A percentile compares a stretch with the other conserved stretches of the same genome.
phyloP scores from a whole-genome alignment of 2,888 invertebrate genomes.

The Mongoloraphidia duomilia region DNA sequence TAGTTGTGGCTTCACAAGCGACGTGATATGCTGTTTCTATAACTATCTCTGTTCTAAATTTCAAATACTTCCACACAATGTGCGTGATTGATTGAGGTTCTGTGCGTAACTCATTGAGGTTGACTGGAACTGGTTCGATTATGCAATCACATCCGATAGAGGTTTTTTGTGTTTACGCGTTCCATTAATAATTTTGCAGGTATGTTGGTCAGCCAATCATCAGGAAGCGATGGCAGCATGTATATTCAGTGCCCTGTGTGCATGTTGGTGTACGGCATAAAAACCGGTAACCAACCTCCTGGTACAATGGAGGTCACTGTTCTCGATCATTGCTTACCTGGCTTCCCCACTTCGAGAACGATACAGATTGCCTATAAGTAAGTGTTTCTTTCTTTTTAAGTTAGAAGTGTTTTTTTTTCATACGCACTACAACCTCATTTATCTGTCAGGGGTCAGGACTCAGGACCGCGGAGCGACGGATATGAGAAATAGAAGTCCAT shows the following conservation, averaged over 20 bases:
- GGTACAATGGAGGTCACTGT: constrained; percentile 73
- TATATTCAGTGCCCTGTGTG: constrained; percentile 80
- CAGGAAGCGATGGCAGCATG: constrained; percentile 25
- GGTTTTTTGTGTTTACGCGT: too few species aligned
- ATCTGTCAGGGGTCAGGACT: background rate
- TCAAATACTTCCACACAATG: too few species aligned
- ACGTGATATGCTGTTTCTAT: too few species aligned
- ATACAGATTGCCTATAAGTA: constrained; percentile 75
- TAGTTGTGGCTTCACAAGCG: too few species aligned
- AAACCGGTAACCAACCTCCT: constrained; percentile 64
- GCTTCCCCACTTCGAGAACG: constrained; percentile 50
- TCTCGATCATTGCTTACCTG: constrained; percentile 53
- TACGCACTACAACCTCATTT: background rate
- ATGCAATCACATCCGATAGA: too few species aligned
- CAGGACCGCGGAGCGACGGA: too few species aligned
- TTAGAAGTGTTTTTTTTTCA: background rate
- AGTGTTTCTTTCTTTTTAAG: constrained; percentile 24
- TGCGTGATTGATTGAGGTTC: too few species aligned
- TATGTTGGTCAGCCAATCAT: constrained; percentile 3
- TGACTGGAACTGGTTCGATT: too few species aligned
- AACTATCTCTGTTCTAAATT: too few species aligned
- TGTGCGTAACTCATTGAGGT: too few species aligned
- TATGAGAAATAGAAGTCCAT: too few species aligned
- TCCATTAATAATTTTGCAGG: constrained; percentile 25
- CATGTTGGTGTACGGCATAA: constrained; percentile 70